These are phyloP conservation scores for Stichopus chloronotus DNA, from an alignment of 35 echinoderm and acorn worm species.

Conservation along the genomic window DNA sequence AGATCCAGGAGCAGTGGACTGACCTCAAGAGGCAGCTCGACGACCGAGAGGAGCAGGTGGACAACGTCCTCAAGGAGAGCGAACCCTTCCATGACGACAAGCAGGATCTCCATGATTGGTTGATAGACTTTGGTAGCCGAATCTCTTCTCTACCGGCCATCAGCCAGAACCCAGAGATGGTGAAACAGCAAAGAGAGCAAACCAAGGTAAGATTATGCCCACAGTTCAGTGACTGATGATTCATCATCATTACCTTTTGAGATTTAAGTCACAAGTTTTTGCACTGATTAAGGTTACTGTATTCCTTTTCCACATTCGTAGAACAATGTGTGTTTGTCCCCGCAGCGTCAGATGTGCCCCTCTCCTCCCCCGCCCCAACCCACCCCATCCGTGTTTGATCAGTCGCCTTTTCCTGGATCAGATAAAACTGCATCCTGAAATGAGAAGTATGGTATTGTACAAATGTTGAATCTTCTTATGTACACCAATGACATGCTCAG, in stretches of 20 bases:
- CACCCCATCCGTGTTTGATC: too few species aligned
- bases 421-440: too few species aligned
- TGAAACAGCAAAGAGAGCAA: slow-evolving; percentile 93
- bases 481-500: too few species aligned
- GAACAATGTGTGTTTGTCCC: too few species aligned
- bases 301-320: too few species aligned
- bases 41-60: slow-evolving; percentile 86
- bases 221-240: not conserved
- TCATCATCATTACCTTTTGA: not conserved
- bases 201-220: slow-evolving; percentile 77
- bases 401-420: too few species aligned
- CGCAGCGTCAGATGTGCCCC: too few species aligned
- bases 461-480: too few species aligned
- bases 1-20: slow-evolving; percentile 85
- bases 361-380: too few species aligned
- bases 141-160: slow-evolving; percentile 82
- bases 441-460: too few species aligned
- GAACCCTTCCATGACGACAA: slow-evolving; percentile 93
- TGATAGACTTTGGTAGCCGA: slow-evolving; percentile 80
- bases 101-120: slow-evolving; percentile 89
- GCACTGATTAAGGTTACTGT: too few species aligned
- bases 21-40: slow-evolving; percentile 89
- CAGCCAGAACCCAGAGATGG: slow-evolving; percentile 84
- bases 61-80: slow-evolving; percentile 85
- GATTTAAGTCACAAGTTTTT: too few species aligned